These are phyloP conservation scores for Ophion slaviceki DNA, from an alignment of 2,888 invertebrate species.

Conservation along the genomic window DNA sequence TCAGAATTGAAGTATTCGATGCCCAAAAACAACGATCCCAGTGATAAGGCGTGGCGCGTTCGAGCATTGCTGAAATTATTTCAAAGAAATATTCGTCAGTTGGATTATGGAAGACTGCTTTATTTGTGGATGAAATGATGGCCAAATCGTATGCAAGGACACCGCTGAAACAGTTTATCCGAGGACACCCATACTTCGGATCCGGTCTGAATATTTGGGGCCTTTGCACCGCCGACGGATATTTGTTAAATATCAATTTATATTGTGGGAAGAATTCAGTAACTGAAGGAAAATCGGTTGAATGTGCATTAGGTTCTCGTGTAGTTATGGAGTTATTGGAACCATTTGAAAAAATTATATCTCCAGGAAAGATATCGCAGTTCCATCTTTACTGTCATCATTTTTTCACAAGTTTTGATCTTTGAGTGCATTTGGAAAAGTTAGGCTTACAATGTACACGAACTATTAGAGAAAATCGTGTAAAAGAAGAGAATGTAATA, in stretches of 20 bases:
- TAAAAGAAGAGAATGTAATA: too few species aligned
- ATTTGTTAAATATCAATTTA: constrained; percentile 27
- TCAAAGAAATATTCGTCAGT: constrained; percentile 29
- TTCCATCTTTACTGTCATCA: too few species aligned
- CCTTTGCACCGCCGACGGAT: constrained; percentile 9
- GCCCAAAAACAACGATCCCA: constrained; percentile 20
- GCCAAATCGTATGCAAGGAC: too few species aligned
- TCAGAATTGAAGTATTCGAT: constrained; percentile 41
- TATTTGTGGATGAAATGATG: constrained; percentile 43
- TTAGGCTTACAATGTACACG: too few species aligned
- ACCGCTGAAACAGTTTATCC: constrained; percentile 39
- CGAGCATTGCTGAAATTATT: constrained; percentile 34
- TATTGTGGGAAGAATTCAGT: constrained; percentile 32
- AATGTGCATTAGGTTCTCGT: too few species aligned
- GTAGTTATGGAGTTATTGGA: too few species aligned
- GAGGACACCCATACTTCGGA: background rate
- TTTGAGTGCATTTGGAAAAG: too few species aligned
- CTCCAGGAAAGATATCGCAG: too few species aligned
- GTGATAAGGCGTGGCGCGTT: constrained; percentile 50
- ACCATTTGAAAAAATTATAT: too few species aligned
- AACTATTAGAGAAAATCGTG: too few species aligned
- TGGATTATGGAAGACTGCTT: constrained; percentile 18
- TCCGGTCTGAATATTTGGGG: constrained; percentile 20
- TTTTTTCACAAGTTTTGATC: too few species aligned
- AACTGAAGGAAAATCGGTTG: too few species aligned